phyloP scores from a whole-genome alignment of 2,113 vertebrate genomes.

The Gymnocephalus cernua region DNA sequence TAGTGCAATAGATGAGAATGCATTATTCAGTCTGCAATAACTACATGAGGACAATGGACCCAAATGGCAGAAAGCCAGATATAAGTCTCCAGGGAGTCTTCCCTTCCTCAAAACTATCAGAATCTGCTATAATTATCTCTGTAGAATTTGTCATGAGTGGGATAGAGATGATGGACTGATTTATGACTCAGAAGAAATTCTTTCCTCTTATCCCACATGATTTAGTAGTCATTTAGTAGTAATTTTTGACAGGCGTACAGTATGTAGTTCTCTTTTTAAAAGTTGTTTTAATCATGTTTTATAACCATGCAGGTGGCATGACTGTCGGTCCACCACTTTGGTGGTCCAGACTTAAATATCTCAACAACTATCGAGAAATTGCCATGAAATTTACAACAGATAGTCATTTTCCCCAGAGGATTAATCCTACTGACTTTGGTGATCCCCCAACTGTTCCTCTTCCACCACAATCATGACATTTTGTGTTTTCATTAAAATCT shows the following conservation, averaged over 20 bases:
- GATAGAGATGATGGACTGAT: conserved; percentile 3
- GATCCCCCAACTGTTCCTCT: neutral
- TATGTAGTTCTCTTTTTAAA: neutral
- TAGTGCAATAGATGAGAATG: conserved; percentile 51
- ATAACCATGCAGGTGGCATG: neutral
- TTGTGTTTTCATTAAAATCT: neutral
- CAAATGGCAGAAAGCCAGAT: conserved; percentile 50
- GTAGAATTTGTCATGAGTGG: conserved; percentile 22
- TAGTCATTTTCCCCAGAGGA: neutral
- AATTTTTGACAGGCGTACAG: neutral
- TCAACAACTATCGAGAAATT: too few species aligned
- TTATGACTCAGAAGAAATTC: neutral
- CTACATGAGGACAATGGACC: conserved; percentile 33
- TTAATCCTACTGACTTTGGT: neutral
- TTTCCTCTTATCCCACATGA: neutral
- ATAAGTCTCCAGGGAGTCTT: conserved; percentile 19
- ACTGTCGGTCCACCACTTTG: neutral
- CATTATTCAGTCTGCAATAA: conserved; percentile 43
- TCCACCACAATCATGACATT: neutral
- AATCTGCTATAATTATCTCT: conserved; percentile 22
- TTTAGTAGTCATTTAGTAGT: neutral
- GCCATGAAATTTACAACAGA: too few species aligned
- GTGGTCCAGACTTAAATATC: neutral
- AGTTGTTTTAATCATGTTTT: neutral
- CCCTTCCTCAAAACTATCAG: conserved; percentile 30